Conservation (phyloP, 2,797 vertebrate species). For the Acridotheres tristis region DNA sequence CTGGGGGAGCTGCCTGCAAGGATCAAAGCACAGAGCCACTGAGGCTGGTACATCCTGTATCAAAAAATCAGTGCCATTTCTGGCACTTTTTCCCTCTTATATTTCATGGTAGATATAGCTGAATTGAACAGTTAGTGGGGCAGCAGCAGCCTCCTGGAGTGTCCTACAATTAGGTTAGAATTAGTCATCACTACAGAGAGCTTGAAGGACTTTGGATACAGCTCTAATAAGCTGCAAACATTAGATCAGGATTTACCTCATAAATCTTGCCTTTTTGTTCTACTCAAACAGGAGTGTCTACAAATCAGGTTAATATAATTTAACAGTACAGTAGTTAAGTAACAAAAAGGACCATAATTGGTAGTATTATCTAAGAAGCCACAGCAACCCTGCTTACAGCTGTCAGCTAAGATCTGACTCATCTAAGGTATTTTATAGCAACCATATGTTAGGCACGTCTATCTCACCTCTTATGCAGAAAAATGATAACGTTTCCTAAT, state of each 20-base stretch:
- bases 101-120: background rate
- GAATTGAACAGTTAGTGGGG: background rate
- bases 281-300: constrained; percentile 32
- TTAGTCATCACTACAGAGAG: background rate
- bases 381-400: constrained; percentile 68
- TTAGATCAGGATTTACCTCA: constrained; percentile 44
- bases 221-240: constrained; percentile 30
- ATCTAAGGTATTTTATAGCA: constrained; percentile 74
- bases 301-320: constrained; percentile 56
- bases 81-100: background rate
- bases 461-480: constrained; percentile 46
- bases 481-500: constrained; percentile 75
- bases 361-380: constrained; percentile 47
- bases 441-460: constrained; percentile 77
- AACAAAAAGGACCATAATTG: constrained; percentile 26
- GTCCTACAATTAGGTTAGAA: background rate
- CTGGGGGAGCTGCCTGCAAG: background rate
- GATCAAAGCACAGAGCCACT: background rate
- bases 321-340: constrained; percentile 25
- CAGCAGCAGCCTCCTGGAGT: background rate
- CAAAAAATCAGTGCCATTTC: background rate
- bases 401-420: constrained; percentile 74
- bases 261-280: constrained; percentile 49
- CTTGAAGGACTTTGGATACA: constrained; percentile 27
- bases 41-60: background rate